Conservation (phyloP, 2,113 vertebrate genomes). For the Salvelinus namaycush region DNA sequence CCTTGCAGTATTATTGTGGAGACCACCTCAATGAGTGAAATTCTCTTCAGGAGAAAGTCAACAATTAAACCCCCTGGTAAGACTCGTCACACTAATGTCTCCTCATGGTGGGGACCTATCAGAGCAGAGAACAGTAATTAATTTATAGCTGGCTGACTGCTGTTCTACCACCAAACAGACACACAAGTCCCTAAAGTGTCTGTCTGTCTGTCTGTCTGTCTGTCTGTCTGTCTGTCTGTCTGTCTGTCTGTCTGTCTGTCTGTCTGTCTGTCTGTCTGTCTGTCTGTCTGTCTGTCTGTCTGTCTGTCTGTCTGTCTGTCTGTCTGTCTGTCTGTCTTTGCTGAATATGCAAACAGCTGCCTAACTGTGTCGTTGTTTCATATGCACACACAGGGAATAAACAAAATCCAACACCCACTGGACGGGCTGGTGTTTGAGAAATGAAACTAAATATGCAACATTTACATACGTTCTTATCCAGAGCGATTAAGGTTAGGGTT, state of each 20-base stretch:
- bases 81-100: conserved; percentile 46
- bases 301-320: background rate
- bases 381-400: conserved; percentile 36
- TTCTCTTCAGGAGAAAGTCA: conserved; percentile 55
- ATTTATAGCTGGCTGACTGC: conserved; percentile 70
- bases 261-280: conserved; percentile 41
- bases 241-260: conserved; percentile 36
- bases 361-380: no score
- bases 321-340: conserved; percentile 52
- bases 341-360: conserved; percentile 71
- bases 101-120: conserved; percentile 66
- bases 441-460: no score
- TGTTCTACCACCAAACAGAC: conserved; percentile 58
- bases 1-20: conserved; percentile 29
- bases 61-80: conserved; percentile 52
- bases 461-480: no score
- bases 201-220: conserved; percentile 44
- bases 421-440: background rate
- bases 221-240: conserved; percentile 40
- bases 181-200: conserved; percentile 42
- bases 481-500: no score
- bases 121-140: conserved; percentile 74
- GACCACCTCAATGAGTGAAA: conserved; percentile 42
- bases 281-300: conserved; percentile 35
- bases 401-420: conserved; percentile 32